phyloP scores from a whole-genome alignment of 2,797 vertebrate species.

The Phaenicophaeus curvirostris region DNA sequence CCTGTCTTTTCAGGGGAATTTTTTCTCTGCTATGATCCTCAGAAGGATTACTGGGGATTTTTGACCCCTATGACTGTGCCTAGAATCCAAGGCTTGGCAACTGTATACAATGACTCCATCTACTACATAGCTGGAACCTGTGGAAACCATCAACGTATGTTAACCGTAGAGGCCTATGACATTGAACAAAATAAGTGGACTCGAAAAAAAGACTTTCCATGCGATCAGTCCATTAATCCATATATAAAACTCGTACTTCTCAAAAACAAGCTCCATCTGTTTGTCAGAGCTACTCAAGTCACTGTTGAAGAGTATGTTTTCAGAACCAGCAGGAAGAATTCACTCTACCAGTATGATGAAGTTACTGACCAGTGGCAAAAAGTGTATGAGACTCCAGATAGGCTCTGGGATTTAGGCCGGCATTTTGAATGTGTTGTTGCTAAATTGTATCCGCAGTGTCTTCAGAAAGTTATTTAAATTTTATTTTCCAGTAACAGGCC shows the following conservation, averaged over 20 bases:
- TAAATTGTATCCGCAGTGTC: conserved; percentile 99
- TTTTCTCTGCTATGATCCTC: conserved; percentile 97
- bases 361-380: conserved; percentile 91
- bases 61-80: conserved; percentile 94
- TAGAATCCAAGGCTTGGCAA: conserved; percentile 92
- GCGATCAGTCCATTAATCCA: conserved; percentile 95
- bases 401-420: conserved; percentile 98
- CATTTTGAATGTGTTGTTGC: conserved; percentile 99
- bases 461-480: conserved; percentile 96
- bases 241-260: conserved; percentile 96
- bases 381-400: conserved; percentile 95
- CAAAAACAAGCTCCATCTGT: conserved; percentile 92
- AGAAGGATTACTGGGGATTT: conserved; percentile 97
- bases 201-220: conserved; percentile 92
- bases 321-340: conserved; percentile 99
- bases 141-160: conserved; percentile 95
- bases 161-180: conserved; percentile 96
- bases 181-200: conserved; percentile 93
- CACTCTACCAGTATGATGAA: conserved; percentile 94
- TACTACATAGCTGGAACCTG: conserved; percentile 97
- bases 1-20: conserved; percentile 86
- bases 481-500: conserved; percentile 55
- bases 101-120: conserved; percentile 91
- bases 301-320: conserved; percentile 98
- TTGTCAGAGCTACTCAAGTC: conserved; percentile 97